A percentile compares a stretch with the other conserved stretches of the same genome.
Conservation (phyloP, 2,888 invertebrate species). For the Fabriciana adippe region DNA sequence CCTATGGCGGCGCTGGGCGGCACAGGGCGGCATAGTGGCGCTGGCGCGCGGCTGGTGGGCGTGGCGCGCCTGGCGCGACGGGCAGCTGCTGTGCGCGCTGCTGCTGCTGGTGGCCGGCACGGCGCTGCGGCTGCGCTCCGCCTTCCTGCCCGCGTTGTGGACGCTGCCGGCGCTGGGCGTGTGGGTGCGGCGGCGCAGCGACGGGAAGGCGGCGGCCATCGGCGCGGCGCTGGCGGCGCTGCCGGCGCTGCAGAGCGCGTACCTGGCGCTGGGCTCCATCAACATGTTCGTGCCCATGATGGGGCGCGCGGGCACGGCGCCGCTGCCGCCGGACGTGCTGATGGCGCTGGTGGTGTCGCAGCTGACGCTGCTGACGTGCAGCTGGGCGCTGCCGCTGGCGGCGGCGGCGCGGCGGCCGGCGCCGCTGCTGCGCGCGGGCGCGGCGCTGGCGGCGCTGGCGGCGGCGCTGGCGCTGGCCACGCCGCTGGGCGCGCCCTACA, state of each 20-base stretch:
- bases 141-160: conserved; percentile 86
- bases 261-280: conserved; percentile 86
- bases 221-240: conserved; percentile 71
- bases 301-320: conserved; percentile 88
- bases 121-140: conserved; percentile 83
- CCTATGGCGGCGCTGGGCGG: conserved; percentile 61
- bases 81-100: conserved; percentile 70
- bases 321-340: conserved; percentile 86
- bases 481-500: conserved; percentile 89
- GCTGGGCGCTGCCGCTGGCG: conserved; percentile 63
- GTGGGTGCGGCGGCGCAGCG: conserved; percentile 74
- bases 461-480: conserved; percentile 53
- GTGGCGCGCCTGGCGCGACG: conserved; percentile 43
- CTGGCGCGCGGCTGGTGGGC: conserved; percentile 42
- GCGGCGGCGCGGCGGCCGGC: conserved; percentile 47
- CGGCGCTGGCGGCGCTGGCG: conserved; percentile 38
- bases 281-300: conserved; percentile 90
- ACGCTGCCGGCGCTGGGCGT: conserved; percentile 78
- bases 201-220: conserved; percentile 82
- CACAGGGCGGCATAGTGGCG: conserved; percentile 33
- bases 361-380: conserved; percentile 65
- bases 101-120: conserved; percentile 72
- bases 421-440: conserved; percentile 32
- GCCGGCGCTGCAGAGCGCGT: conserved; percentile 86
- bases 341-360: conserved; percentile 58